These are phyloP conservation scores for Tragelaphus scriptus DNA, from an alignment of 2,113 vertebrate species.

Conservation along the genomic window DNA sequence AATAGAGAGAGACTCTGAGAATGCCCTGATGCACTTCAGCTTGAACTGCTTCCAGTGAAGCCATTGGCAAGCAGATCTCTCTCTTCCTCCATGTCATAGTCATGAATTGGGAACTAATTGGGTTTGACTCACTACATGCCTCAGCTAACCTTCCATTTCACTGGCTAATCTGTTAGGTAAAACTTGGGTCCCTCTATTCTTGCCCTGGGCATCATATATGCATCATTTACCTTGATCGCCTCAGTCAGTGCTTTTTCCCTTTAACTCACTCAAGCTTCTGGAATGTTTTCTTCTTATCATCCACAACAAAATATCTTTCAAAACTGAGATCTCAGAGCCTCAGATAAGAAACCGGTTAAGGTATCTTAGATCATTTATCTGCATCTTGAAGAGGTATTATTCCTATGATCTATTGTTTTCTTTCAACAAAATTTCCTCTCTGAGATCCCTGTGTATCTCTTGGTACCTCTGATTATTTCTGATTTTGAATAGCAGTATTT, in stretches of 20 bases:
- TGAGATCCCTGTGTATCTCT: neutral
- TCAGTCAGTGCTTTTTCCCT: slow-evolving; percentile 1
- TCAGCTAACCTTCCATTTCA: slow-evolving; percentile 9
- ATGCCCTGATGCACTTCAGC: neutral
- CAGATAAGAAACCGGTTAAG: slow-evolving; percentile 24
- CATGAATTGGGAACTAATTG: slow-evolving; percentile 6
- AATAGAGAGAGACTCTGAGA: neutral
- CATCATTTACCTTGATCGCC: slow-evolving; percentile 42
- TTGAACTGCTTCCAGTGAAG: neutral
- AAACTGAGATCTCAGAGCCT: slow-evolving; percentile 28
- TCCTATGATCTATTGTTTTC: neutral
- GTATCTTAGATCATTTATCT: neutral
- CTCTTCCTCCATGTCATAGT: neutral
- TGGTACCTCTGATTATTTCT: neutral
- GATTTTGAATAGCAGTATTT: neutral
- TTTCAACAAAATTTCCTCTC: slow-evolving; percentile 18
- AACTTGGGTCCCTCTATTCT: neutral
- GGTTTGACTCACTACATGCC: neutral
- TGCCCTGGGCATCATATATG: neutral
- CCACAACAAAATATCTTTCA: slow-evolving; percentile 33
- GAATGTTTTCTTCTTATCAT: slow-evolving; percentile 32
- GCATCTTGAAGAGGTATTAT: slow-evolving; percentile 27
- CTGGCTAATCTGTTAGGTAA: slow-evolving; percentile 12
- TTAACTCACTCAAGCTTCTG: slow-evolving; percentile 1
- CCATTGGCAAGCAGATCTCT: neutral